A percentile compares a stretch with the other conserved stretches of the same genome.
These are phyloP conservation scores for Brachyrhaphis roseni DNA, from an alignment of 2,797 vertebrate genomes.

Conservation along the genomic window DNA sequence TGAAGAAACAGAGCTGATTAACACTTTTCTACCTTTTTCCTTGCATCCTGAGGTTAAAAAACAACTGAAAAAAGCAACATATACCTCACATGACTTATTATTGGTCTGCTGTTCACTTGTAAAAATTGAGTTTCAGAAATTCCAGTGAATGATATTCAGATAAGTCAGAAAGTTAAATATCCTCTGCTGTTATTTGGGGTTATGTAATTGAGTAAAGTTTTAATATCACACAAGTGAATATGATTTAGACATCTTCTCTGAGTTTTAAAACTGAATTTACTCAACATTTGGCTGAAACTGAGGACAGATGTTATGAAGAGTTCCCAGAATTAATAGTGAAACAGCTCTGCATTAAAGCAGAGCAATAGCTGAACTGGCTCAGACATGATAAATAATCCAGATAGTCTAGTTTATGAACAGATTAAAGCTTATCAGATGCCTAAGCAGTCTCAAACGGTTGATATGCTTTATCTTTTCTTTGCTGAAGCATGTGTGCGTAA, in stretches of 20 bases:
- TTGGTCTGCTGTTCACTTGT: neutral
- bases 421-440: constrained; percentile 7
- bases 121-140: neutral
- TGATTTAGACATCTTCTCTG: neutral
- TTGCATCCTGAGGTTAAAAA: neutral
- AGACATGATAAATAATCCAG: constrained; percentile 14
- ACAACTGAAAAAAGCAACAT: neutral
- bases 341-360: neutral
- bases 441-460: neutral
- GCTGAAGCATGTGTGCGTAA: neutral
- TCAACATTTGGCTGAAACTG: neutral
- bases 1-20: neutral
- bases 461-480: neutral
- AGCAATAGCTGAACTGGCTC: neutral
- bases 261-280: neutral
- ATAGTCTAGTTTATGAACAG: constrained; percentile 17
- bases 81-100: neutral
- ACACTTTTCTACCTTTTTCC: neutral
- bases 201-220: neutral
- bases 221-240: neutral
- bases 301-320: neutral
- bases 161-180: neutral
- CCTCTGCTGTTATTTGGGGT: neutral
- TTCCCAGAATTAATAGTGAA: neutral
- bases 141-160: neutral